Conservation (phyloP, 2,888 invertebrate genomes). For the Neocrepidodera transversa region DNA sequence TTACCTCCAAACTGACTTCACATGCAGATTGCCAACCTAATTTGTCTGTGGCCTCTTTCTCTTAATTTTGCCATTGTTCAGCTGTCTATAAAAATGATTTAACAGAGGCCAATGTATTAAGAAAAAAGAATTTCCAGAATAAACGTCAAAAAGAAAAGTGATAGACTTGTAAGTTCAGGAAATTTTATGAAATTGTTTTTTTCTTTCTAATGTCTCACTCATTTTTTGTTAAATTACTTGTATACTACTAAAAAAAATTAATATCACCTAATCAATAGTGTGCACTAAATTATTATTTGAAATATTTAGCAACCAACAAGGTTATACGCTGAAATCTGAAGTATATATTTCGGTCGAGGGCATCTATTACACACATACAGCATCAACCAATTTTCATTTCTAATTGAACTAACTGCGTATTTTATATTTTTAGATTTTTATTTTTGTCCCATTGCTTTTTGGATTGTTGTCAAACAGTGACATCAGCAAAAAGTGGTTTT, state of each 20-base stretch:
- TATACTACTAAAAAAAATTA: background rate
- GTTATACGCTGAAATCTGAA: constrained; percentile 8
- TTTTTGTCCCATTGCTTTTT: constrained; percentile 36
- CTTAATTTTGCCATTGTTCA: too few species aligned
- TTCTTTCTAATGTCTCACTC: background rate
- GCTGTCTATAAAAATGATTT: too few species aligned
- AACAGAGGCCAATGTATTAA: too few species aligned
- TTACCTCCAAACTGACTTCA: too few species aligned
- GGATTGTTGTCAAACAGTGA: constrained; percentile 35
- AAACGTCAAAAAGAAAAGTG: constrained; percentile 16
- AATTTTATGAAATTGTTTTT: constrained; percentile 4
- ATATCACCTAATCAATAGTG: background rate
- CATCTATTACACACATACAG: constrained; percentile 15
- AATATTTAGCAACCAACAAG: constrained; percentile 9
- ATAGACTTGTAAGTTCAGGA: constrained; percentile 13
- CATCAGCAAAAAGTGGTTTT: constrained; percentile 25
- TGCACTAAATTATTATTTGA: background rate
- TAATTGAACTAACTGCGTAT: constrained; percentile 25
- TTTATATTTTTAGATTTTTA: constrained; percentile 35
- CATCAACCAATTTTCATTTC: constrained; percentile 8
- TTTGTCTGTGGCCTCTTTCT: too few species aligned
- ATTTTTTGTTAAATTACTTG: constrained; percentile 3
- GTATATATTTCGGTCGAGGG: constrained; percentile 20
- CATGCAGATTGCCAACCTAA: too few species aligned
- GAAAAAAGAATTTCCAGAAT: background rate